A percentile compares a stretch with the other conserved stretches of the same genome.
These are phyloP conservation scores for Taphrorychus bicolor DNA, from an alignment of 2,888 invertebrate genomes.

Conservation along the genomic window DNA sequence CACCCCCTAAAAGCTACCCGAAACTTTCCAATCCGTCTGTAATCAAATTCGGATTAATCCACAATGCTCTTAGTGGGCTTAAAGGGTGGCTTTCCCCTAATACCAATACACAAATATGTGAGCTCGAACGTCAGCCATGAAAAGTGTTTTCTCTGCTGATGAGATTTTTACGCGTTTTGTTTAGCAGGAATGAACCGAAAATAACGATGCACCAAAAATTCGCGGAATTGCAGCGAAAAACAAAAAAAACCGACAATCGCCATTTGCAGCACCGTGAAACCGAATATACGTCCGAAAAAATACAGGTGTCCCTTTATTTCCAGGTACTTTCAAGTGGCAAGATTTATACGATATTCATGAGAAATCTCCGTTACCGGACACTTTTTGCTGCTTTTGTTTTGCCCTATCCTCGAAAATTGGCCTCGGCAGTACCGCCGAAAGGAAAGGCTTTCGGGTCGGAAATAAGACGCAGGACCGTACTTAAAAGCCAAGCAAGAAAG, in stretches of 20 bases:
- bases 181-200: too few relatives aligned
- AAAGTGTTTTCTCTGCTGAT: background rate
- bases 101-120: background rate
- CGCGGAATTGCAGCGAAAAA: background rate
- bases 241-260: background rate
- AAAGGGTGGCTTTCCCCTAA: background rate
- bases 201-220: too few relatives aligned
- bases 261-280: constrained; percentile 20
- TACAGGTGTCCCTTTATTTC: constrained; percentile 34
- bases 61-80: background rate
- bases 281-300: constrained; percentile 29
- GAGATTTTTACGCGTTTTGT: background rate
- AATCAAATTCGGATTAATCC: constrained; percentile 43
- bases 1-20: constrained; percentile 21
- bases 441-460: too few relatives aligned
- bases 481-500: too few relatives aligned
- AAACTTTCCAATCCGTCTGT: constrained; percentile 32
- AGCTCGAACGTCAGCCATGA: background rate
- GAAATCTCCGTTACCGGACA: constrained; percentile 40
- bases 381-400: constrained; percentile 37
- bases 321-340: constrained; percentile 34
- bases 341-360: constrained; percentile 46
- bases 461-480: too few relatives aligned
- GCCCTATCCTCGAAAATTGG: too few relatives aligned
- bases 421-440: too few relatives aligned